Conservation (phyloP, 2,888 invertebrate species). For the Hydriomena furcata region DNA sequence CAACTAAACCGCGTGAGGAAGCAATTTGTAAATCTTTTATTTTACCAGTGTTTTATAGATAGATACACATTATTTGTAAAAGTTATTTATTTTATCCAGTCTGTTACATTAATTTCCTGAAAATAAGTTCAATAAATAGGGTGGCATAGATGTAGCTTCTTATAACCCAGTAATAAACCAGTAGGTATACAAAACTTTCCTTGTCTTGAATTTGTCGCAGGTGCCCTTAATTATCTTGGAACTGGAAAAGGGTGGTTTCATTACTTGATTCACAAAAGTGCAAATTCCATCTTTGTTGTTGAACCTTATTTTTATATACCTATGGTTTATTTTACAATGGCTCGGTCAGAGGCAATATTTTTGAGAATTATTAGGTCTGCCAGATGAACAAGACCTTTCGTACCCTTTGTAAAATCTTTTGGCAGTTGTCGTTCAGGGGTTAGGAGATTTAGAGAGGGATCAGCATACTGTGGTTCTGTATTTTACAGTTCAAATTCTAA, state of each 20-base stretch:
- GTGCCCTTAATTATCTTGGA: slow-evolving; percentile 42
- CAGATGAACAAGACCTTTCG: slow-evolving; percentile 32
- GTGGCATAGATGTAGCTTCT: too few relatives aligned
- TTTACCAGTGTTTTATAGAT: too few relatives aligned
- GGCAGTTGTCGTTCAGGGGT: slow-evolving; percentile 22
- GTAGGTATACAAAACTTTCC: slow-evolving; percentile 6
- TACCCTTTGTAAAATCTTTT: slow-evolving; percentile 28
- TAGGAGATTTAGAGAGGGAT: slow-evolving; percentile 22
- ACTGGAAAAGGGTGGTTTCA: slow-evolving; percentile 41
- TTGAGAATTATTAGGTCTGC: slow-evolving; percentile 31
- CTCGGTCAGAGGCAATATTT: slow-evolving; percentile 13
- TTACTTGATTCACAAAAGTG: slow-evolving; percentile 23
- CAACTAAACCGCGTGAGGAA: too few relatives aligned
- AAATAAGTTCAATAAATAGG: too few relatives aligned
- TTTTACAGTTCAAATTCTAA: slow-evolving; percentile 28
- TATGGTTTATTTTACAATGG: slow-evolving; percentile 10
- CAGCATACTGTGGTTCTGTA: slow-evolving; percentile 27
- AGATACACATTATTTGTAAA: too few relatives aligned
- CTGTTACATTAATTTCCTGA: too few relatives aligned
- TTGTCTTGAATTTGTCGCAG: slow-evolving; percentile 39
- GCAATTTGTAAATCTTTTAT: too few relatives aligned
- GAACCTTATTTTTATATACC: neutral
- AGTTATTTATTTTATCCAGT: too few relatives aligned
- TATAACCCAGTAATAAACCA: neutral
- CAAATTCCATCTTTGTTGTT: neutral